A percentile compares a stretch with the other conserved stretches of the same genome.
These are phyloP conservation scores for Festucalex cinctus DNA, from an alignment of 2,113 vertebrate species.

Conservation along the genomic window DNA sequence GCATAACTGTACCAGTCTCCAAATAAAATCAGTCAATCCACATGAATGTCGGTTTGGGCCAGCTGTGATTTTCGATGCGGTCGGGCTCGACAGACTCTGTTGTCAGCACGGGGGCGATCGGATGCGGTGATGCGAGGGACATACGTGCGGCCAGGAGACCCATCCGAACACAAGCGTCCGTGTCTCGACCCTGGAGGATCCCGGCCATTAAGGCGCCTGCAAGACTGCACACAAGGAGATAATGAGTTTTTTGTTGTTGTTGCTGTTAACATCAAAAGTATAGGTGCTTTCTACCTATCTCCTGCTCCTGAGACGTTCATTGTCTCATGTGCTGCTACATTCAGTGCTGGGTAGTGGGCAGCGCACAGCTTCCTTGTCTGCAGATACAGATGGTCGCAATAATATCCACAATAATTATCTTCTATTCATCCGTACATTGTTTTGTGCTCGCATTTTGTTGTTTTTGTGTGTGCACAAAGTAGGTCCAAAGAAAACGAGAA, in stretches of 20 bases:
- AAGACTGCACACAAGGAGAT: slow-evolving; percentile 66
- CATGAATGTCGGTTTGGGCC: slow-evolving; percentile 62
- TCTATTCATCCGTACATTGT: not conserved
- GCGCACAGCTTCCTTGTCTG: slow-evolving; percentile 76
- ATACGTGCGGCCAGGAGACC: slow-evolving; percentile 76
- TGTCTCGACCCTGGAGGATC: slow-evolving; percentile 70
- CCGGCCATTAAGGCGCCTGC: slow-evolving; percentile 82
- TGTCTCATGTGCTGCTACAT: slow-evolving; percentile 67
- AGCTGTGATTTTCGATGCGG: slow-evolving; percentile 52
- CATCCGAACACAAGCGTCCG: slow-evolving; percentile 77
- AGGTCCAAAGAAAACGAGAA: too few species aligned
- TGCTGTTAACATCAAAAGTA: not conserved
- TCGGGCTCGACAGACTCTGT: slow-evolving; percentile 62
- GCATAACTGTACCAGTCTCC: not conserved
- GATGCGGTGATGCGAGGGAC: slow-evolving; percentile 73
- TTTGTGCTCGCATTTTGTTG: not conserved
- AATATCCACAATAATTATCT: not conserved
- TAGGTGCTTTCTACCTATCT: slow-evolving; percentile 76
- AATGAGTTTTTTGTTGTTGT: not conserved
- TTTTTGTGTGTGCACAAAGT: too few species aligned
- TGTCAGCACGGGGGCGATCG: slow-evolving; percentile 71
- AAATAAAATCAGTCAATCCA: slow-evolving; percentile 51
- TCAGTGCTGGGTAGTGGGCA: slow-evolving; percentile 77
- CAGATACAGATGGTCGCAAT: slow-evolving; percentile 22
- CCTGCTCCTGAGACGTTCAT: slow-evolving; percentile 87